Base-by-base conservation (phyloP, 92 coral and sea anemone species). In the Chrysogorgia sp. region DNA sequence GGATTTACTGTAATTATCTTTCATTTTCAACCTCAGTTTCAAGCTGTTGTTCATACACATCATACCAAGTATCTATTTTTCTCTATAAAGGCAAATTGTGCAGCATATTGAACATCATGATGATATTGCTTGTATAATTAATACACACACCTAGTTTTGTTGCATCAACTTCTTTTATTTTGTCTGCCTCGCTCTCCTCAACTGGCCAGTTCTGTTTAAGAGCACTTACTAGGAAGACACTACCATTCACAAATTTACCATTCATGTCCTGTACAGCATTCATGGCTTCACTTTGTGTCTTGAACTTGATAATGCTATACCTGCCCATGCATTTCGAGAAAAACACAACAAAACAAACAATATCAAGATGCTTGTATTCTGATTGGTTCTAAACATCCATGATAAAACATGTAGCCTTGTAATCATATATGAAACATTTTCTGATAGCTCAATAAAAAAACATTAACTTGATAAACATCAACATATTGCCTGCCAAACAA, bases 271-370 rank as follows among this genome's bases (percentile, higher is more conserved):
- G 29, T 0, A 50, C 9, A 0, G 63, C 62, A 8, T 50, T 24
- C 25, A 50, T 19, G 19, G 49, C 33, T 21, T 45, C 78, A 7
- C 32, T 31, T 26, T 52, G 45, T 32, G 45, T 71, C 21, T 71
- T 50, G 32, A 71, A 71, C 78, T 58, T 29, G 0, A 30, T 45
- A n/a, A 71, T 32, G 33, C 63, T 71, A 37, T 28, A 71, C 40
- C 78, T 71, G 48, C 2, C 19, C 29, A 30, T 1, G 34, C 63
- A 57, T 3, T 23, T 13, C 2, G 63, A 47, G 7, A 6, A 43
- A 26, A 7, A 20, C 1, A 1, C n/a, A 40, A 63, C 1, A 31
- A 0, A n/a, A 1, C 7, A 25, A 4, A 59, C 2, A 10, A 52
- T 26, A 19, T 10, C 50, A 43, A 43, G 50, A 17, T 43, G 50